Evolutionary conservation across 2,797 vertebrate species (phyloP).

Genomic region (Esox lucius): DNA sequence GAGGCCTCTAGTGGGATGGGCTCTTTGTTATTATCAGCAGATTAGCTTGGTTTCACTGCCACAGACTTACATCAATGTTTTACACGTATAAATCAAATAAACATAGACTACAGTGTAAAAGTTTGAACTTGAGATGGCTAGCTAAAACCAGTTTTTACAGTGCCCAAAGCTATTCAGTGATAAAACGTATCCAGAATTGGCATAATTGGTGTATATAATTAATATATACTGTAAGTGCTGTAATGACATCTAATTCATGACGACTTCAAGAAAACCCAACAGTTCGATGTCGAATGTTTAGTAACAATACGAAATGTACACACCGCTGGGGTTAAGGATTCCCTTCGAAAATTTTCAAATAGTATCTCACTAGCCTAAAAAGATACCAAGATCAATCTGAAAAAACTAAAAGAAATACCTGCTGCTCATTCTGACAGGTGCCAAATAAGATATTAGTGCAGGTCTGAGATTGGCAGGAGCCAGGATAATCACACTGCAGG

Average conservation of each 20-base stretch:
- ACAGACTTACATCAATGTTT: neutral
- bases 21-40: neutral
- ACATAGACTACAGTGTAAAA: neutral
- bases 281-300: neutral
- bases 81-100: neutral
- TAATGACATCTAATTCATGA: neutral
- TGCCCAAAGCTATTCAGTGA: neutral
- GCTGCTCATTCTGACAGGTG: neutral
- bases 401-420: neutral
- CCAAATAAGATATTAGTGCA: conserved; percentile 5
- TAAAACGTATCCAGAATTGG: neutral
- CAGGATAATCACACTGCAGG: neutral
- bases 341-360: neutral
- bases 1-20: neutral
- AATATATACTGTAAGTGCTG: neutral
- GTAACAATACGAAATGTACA: neutral
- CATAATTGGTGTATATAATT: neutral
- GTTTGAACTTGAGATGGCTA: neutral
- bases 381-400: neutral
- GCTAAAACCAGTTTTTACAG: conserved; percentile 2
- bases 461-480: conserved; percentile 10
- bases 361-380: rapidly evolving
- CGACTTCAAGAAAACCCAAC: neutral
- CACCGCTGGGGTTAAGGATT: neutral
- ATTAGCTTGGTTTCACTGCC: neutral